phyloP scores from a whole-genome alignment of 2,888 invertebrate species.

The Didymodactylos carnosus region DNA sequence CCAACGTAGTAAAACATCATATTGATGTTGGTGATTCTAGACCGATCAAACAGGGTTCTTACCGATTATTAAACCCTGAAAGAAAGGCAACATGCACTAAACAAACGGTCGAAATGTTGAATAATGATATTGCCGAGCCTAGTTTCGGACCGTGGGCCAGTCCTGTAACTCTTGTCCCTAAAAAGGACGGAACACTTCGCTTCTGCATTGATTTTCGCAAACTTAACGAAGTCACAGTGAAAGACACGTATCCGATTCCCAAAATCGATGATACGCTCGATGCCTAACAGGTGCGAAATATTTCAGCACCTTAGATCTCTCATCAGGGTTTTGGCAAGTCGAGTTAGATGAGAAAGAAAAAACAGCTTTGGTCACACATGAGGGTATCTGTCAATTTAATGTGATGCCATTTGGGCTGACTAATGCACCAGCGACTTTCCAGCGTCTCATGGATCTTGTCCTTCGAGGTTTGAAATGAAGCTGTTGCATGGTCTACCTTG shows the following conservation, averaged over 20 bases:
- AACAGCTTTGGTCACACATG: conserved; percentile 19
- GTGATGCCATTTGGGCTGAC: conserved; percentile 23
- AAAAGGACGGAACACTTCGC: not conserved
- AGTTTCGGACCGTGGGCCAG: not conserved
- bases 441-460: conserved; percentile 23
- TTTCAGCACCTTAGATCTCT: conserved; percentile 17
- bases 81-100: too few relatives aligned
- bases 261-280: conserved; percentile 1
- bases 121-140: not conserved
- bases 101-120: not conserved
- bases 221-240: not conserved
- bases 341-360: conserved; percentile 16
- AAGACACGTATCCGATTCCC: conserved; percentile 1
- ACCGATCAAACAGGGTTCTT: too few relatives aligned
- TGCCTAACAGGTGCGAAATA: not conserved
- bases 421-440: conserved; percentile 25
- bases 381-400: conserved; percentile 20
- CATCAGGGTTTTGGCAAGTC: conserved; percentile 19
- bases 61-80: not conserved
- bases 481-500: conserved; percentile 26
- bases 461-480: conserved; percentile 19
- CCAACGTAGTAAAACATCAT: not conserved
- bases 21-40: not conserved
- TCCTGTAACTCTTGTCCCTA: not conserved
- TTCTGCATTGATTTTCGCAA: not conserved